Evolutionary conservation across 1,140 invertebrate genomes (phyloP), one percentile per base, ranked within the genome.

Genomic region (Babylonia areolata): DNA sequence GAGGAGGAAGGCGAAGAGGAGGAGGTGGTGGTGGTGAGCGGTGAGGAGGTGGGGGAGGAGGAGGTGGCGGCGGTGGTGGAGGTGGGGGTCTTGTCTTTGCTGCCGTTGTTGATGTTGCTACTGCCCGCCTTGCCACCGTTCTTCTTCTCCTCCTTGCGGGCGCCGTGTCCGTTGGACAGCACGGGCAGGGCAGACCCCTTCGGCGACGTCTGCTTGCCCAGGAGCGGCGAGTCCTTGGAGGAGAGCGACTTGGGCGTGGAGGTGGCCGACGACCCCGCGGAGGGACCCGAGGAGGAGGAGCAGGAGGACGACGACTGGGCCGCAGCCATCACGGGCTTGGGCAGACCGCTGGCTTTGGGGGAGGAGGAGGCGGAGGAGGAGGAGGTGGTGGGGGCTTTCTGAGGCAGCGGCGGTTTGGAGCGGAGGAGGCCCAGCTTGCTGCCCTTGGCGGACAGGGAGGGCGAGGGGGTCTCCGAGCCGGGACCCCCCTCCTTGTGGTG

Each of bases 371-470:
- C n/a, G n/a, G n/a, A n/a, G 17, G 87, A 81, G 87, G 90, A 90
- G 28, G 86, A 51, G 82, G 92, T 87, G 31, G 90, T 85, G 1
- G 90, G 87, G 51, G 90, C 87, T 87, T 92, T 92, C 51, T 87
- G 89, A 79, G 86, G 85, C n/a, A 86, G 85, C 31, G 85, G 85
- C 28, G 85, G 85, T 64, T 86, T 86, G n/a, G 85, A 86, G 71
- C 73, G 85, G 35, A 86, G 28, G 35, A 86, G 28, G 33, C 81
- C 37, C 69, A 86, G 23, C 69, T 86, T 77, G 79, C 64, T 69
- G 71, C 82, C 42, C 51, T 85, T 82, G 28, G 31, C 40, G 31
- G 85, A 86, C n/a, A 33, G 69, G 78, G 15, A 75, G 11, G 46
- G 46, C 37, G 85, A 86, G 40, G 85, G 73, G 75, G 77, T 37